A percentile compares a stretch with the other conserved stretches of the same genome.
Conservation (phyloP, 2,113 vertebrate species). For the Chlorocebus sabaeus region DNA sequence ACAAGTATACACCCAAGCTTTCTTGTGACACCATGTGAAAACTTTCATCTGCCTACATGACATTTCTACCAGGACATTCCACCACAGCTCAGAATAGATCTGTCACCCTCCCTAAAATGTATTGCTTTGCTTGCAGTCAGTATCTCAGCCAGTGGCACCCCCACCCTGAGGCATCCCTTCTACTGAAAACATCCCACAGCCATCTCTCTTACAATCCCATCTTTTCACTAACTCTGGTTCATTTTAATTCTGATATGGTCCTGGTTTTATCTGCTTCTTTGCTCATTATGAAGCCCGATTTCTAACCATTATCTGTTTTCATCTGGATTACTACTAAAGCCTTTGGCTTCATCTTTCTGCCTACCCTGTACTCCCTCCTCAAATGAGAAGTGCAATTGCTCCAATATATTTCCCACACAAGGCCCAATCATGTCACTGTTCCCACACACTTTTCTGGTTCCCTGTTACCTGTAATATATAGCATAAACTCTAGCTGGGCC, state of each 20-base stretch:
- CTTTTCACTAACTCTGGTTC: neutral
- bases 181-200: neutral
- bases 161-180: accelerated
- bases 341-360: neutral
- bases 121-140: accelerated
- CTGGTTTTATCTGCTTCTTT: neutral
- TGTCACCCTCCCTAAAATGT: accelerated
- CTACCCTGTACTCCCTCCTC: neutral
- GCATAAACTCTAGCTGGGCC: neutral
- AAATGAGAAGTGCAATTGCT: neutral
- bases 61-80: neutral
- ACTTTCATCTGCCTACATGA: neutral
- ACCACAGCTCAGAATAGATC: accelerated
- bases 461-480: no score
- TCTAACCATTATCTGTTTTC: neutral
- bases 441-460: neutral
- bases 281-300: neutral
- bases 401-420: neutral
- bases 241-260: neutral
- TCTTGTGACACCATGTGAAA: neutral
- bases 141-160: no score
- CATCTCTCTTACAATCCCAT: accelerated
- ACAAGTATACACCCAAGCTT: neutral
- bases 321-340: neutral
- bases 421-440: neutral